These are phyloP conservation scores for Stigmatopora argus DNA, from an alignment of 2,113 vertebrate genomes.

Conservation along the genomic window DNA sequence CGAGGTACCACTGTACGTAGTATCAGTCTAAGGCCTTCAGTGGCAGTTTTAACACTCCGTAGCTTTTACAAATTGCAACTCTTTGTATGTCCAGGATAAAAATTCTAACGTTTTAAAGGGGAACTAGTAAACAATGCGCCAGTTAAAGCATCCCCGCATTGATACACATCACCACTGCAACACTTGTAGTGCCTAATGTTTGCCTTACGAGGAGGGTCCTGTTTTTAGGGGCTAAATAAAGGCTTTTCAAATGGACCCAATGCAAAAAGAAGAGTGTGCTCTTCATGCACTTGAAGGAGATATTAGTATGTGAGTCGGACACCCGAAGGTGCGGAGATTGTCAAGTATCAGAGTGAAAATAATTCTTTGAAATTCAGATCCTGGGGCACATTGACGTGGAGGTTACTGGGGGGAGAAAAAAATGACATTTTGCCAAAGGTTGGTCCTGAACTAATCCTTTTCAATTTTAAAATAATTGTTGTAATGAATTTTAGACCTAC, in stretches of 20 bases:
- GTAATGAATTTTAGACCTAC: background rate
- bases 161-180: background rate
- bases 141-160: background rate
- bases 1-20: too few relatives aligned
- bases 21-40: too few relatives aligned
- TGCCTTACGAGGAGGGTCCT: background rate
- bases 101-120: background rate
- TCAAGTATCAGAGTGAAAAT: background rate
- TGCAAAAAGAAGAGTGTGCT: background rate
- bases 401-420: background rate
- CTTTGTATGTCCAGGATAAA: background rate
- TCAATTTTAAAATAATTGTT: background rate
- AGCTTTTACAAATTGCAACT: background rate
- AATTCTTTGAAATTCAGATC: background rate
- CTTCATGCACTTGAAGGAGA: background rate
- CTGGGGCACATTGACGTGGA: background rate
- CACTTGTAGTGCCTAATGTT: background rate
- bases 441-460: background rate
- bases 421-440: background rate
- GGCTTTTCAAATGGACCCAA: background rate
- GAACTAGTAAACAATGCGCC: background rate
- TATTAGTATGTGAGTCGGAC: background rate
- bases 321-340: background rate
- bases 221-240: background rate
- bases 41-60: too few relatives aligned